Conservation (phyloP, 2,888 invertebrate species). For the Exephanes ischioxanthus region DNA sequence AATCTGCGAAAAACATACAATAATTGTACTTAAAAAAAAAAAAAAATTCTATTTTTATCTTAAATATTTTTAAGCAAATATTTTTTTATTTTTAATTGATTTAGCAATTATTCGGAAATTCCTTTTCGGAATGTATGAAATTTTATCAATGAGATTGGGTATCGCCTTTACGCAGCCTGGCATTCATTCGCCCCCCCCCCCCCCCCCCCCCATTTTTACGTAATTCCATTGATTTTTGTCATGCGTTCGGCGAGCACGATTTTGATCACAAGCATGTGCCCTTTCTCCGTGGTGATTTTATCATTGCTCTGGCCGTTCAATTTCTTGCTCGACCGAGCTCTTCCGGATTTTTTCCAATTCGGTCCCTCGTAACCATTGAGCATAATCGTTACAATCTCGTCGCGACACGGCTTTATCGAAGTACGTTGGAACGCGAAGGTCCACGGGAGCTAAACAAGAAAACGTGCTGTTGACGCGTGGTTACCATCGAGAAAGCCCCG, state of each 20-base stretch:
- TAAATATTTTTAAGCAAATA: background rate
- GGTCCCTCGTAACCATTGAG: conserved; percentile 3
- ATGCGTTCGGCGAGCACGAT: background rate
- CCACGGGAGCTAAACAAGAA: background rate
- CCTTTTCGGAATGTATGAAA: background rate
- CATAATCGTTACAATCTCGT: conserved; percentile 16
- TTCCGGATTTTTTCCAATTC: conserved; percentile 25
- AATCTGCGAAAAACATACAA: background rate
- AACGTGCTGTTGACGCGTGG: background rate
- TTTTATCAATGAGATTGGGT: background rate
- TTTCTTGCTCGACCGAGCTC: conserved; percentile 24
- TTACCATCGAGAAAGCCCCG: background rate
- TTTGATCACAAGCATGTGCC: background rate
- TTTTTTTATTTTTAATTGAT: background rate
- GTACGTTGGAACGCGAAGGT: background rate
- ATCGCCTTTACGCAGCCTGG: background rate
- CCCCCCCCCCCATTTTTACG: too few relatives aligned
- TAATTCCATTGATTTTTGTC: conserved; percentile 6
- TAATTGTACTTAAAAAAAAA: too few relatives aligned
- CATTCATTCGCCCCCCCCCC: background rate
- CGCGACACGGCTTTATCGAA: background rate
- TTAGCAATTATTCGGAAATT: background rate
- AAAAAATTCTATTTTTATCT: too few relatives aligned
- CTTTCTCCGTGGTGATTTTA: background rate
- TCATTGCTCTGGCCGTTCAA: conserved; percentile 5